Evolutionary conservation across 2,888 invertebrate species (phyloP).

Genomic region (Folsomia candida): DNA sequence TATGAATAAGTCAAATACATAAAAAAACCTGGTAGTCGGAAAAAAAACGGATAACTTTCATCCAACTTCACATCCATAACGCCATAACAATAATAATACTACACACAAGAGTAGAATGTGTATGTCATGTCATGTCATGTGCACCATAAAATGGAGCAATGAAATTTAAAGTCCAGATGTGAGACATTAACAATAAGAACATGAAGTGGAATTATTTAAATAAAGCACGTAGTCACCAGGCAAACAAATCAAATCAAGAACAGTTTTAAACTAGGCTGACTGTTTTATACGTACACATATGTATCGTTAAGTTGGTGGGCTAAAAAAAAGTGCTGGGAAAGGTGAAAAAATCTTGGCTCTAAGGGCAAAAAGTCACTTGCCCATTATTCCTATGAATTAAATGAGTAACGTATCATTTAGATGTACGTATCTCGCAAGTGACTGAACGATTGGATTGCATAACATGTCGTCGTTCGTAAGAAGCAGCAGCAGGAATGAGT

Average conservation of each 20-base stretch:
- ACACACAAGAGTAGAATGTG: background rate
- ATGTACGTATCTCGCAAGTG: too few species aligned
- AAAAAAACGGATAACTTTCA: background rate
- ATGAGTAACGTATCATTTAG: background rate
- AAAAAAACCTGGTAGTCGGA: background rate
- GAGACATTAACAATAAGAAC: constrained; percentile 8
- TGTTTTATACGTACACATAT: too few species aligned
- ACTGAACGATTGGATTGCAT: too few species aligned
- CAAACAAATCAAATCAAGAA: constrained; percentile 4
- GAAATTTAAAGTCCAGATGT: constrained; percentile 8
- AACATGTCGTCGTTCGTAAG: too few species aligned
- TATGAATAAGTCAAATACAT: background rate
- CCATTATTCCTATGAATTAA: background rate
- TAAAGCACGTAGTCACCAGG: constrained; percentile 1
- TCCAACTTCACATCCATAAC: background rate
- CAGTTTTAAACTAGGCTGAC: background rate
- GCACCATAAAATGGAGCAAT: constrained; percentile 5
- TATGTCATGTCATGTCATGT: background rate
- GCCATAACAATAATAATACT: too few species aligned
- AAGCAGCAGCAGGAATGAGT: background rate
- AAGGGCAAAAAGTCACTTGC: background rate
- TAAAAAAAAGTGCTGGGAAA: constrained; percentile 1
- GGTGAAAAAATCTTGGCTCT: background rate
- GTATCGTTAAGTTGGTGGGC: background rate
- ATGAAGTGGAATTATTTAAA: constrained; percentile 8